These are phyloP conservation scores for Endotricha flammealis DNA, from an alignment of 2,888 invertebrate species.

Conservation along the genomic window DNA sequence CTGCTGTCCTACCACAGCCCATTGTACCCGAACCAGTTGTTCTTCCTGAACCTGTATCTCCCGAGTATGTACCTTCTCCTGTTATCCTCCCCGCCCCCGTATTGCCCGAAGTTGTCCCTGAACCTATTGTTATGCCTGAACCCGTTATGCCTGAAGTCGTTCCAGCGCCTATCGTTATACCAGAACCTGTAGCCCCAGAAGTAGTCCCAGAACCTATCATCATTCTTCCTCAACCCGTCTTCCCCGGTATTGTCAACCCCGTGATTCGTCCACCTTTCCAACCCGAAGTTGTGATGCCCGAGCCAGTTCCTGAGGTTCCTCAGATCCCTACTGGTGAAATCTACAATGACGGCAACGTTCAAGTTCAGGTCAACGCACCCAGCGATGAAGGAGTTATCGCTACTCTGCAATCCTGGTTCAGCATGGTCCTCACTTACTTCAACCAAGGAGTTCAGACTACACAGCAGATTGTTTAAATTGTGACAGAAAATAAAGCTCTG, in stretches of 20 bases:
- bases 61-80: conserved; percentile 5
- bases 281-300: conserved; percentile 11
- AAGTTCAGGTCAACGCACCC: conserved; percentile 42
- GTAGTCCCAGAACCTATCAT: conserved; percentile 17
- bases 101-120: conserved; percentile 20
- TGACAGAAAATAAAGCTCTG: conserved; percentile 2
- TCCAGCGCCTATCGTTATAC: conserved; percentile 14
- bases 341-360: conserved; percentile 52
- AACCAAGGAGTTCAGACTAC: conserved; percentile 37
- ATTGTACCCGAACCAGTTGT: conserved; percentile 14
- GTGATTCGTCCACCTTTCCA: no score
- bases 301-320: conserved; percentile 8
- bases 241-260: conserved; percentile 15
- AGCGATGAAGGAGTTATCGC: conserved; percentile 39
- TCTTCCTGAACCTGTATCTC: conserved; percentile 14
- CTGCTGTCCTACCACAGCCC: conserved; percentile 12
- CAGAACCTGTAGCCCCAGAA: conserved; percentile 19
- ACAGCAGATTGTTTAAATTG: conserved; percentile 45
- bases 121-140: conserved; percentile 19
- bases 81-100: conserved; percentile 21
- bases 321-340: conserved; percentile 39
- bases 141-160: conserved; percentile 17
- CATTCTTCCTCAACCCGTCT: conserved; percentile 17
- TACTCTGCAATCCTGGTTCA: conserved; percentile 55
- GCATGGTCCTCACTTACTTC: conserved; percentile 52